phyloP scores from a whole-genome alignment of 2,888 invertebrate species.

The Leptarthrus brevirostris region DNA sequence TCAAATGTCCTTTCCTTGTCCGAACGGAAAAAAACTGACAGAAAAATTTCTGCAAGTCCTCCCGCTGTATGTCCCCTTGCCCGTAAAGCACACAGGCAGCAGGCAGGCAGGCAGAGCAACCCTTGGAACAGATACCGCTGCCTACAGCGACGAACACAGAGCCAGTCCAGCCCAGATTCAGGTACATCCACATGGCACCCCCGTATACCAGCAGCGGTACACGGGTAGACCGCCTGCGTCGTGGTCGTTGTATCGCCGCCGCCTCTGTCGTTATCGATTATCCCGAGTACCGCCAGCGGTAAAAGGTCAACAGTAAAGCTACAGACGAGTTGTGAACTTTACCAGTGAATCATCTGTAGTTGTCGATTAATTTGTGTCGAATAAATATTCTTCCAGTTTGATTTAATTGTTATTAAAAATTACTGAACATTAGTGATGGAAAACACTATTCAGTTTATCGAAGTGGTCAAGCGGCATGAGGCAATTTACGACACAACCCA shows the following conservation, averaged over 20 bases:
- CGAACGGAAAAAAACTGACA: slow-evolving; percentile 37
- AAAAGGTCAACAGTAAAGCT: slow-evolving; percentile 41
- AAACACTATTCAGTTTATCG: slow-evolving; percentile 65
- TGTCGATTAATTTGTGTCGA: slow-evolving; percentile 14
- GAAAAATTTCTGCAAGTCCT: slow-evolving; percentile 27
- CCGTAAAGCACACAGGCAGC: slow-evolving; percentile 1
- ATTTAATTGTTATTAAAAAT: slow-evolving; percentile 14
- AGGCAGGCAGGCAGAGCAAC: slow-evolving; percentile 30
- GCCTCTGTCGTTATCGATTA: slow-evolving; percentile 52
- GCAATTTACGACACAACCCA: slow-evolving; percentile 66
- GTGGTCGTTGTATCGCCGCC: slow-evolving; percentile 47
- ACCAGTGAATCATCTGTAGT: slow-evolving; percentile 20
- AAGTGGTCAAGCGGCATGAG: slow-evolving; percentile 65
- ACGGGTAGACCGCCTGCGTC: slow-evolving; percentile 52
- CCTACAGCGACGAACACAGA: slow-evolving; percentile 30
- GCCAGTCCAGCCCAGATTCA: slow-evolving; percentile 21
- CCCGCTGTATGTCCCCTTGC: slow-evolving; percentile 21
- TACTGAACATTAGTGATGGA: slow-evolving; percentile 58
- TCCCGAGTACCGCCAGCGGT: slow-evolving; percentile 52
- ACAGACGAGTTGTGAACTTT: slow-evolving; percentile 33
- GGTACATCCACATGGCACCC: slow-evolving; percentile 37
- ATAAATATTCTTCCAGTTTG: slow-evolving; percentile 14
- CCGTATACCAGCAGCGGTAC: slow-evolving; percentile 45
- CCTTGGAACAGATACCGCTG: slow-evolving; percentile 40
- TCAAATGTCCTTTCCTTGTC: slow-evolving; percentile 43